Conservation (phyloP, 2,888 invertebrate genomes). For the Reticulitermes lucifugus region DNA sequence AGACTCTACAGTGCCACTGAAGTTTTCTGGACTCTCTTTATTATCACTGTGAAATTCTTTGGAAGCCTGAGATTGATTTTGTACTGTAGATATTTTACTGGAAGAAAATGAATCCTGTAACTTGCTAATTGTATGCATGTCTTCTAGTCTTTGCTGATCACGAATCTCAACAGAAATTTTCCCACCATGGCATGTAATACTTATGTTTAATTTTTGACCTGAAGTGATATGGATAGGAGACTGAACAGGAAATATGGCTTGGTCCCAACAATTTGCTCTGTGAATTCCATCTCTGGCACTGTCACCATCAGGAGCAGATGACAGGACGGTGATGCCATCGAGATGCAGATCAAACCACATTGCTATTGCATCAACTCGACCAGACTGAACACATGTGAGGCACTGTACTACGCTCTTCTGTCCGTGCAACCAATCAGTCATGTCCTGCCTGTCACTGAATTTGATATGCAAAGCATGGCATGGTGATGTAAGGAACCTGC, state of each 20-base stretch:
- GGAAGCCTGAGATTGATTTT: neutral
- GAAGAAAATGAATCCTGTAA: neutral
- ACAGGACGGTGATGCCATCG: conserved; percentile 62
- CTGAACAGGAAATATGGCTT: conserved; percentile 75
- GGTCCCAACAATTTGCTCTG: conserved; percentile 77
- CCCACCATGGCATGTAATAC: conserved; percentile 63
- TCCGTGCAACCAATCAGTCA: conserved; percentile 63
- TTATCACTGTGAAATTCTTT: neutral
- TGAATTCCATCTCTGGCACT: conserved; percentile 11
- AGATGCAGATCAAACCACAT: conserved; percentile 82
- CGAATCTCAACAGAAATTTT: conserved; percentile 59
- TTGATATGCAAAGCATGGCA: conserved; percentile 69
- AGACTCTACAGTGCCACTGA: too few relatives aligned
- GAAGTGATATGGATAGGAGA: conserved; percentile 60
- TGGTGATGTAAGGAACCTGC: conserved; percentile 70
- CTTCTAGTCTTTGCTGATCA: conserved; percentile 54
- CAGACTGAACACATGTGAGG: conserved; percentile 64
- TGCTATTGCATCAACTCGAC: conserved; percentile 73
- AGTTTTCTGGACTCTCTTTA: too few relatives aligned
- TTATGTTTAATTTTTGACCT: conserved; percentile 60
- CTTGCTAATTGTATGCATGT: neutral
- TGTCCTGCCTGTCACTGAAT: conserved; percentile 68
- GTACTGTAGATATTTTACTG: neutral
- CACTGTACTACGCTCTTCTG: conserved; percentile 58
- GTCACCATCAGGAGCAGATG: conserved; percentile 50